Percentiles rank a stretch among this genome's conserved stretches.
These are phyloP conservation scores for Misgurnus mizolepis DNA, from an alignment of 2,113 vertebrate species.

Conservation along the genomic window DNA sequence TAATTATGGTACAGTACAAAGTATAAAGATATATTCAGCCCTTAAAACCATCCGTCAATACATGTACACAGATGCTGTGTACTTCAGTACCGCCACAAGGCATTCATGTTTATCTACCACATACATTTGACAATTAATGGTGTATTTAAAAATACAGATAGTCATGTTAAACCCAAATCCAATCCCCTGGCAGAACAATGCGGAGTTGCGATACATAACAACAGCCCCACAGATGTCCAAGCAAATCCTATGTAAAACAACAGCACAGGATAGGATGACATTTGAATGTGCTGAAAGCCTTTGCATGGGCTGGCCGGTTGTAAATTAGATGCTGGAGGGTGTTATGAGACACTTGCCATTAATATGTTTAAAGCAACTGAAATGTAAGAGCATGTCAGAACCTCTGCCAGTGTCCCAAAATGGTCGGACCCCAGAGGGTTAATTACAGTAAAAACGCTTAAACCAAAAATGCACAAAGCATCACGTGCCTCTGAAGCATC, in stretches of 20 bases:
- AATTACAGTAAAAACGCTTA: constrained; percentile 9
- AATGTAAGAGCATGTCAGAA: too few relatives aligned
- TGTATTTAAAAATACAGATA: too few relatives aligned
- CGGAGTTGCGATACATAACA: neutral
- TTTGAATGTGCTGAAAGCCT: neutral
- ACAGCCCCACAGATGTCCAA: neutral
- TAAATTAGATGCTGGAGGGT: neutral
- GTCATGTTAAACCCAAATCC: too few relatives aligned
- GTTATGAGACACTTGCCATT: too few relatives aligned
- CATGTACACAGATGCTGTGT: neutral
- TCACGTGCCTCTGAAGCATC: neutral
- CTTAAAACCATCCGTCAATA: neutral
- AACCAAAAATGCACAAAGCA: constrained; percentile 5
- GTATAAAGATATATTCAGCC: neutral
- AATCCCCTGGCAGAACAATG: neutral
- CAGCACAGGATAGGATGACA: neutral
- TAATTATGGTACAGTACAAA: neutral
- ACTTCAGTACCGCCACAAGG: neutral
- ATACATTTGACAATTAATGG: too few relatives aligned
- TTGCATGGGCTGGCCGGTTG: neutral
- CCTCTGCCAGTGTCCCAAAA: too few relatives aligned
- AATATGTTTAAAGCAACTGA: too few relatives aligned
- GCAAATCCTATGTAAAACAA: constrained; percentile 37
- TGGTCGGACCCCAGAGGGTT: too few relatives aligned
- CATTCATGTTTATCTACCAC: neutral